Evolutionary conservation across 2,797 vertebrate species (phyloP).

Genomic region (Anguilla obscura): DNA sequence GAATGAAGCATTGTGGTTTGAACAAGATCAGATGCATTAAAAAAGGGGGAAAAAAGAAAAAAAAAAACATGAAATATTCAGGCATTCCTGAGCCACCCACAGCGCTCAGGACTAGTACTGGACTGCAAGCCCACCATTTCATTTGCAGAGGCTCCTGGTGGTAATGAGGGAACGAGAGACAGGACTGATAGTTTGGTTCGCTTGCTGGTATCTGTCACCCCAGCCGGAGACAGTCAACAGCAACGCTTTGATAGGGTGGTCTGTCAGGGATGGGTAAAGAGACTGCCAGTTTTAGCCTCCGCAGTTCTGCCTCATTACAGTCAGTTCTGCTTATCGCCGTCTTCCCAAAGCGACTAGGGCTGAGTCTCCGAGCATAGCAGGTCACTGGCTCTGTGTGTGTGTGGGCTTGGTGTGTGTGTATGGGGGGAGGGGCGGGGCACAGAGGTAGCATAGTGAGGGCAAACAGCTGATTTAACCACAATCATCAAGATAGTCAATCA

Average conservation of each 20-base stretch:
- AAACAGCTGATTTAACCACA: background rate
- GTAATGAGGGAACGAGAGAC: constrained; percentile 19
- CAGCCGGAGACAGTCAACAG: constrained; percentile 16
- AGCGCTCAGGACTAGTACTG: background rate
- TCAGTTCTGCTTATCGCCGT: background rate
- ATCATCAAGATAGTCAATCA: background rate
- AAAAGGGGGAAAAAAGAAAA: background rate
- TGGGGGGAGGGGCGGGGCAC: background rate
- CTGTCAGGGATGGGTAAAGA: background rate
- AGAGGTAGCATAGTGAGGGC: background rate
- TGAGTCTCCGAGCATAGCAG: constrained; percentile 9
- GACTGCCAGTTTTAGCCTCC: constrained; percentile 8
- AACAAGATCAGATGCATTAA: background rate
- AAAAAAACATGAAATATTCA: background rate
- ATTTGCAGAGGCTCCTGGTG: background rate
- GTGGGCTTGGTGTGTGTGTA: background rate
- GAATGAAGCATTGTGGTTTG: background rate
- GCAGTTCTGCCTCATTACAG: constrained; percentile 8
- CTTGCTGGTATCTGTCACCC: constrained; percentile 10
- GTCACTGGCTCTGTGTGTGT: constrained; percentile 13
- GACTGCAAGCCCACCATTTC: background rate
- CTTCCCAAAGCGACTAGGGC: background rate
- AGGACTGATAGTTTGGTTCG: background rate
- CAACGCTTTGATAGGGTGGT: constrained; percentile 18
- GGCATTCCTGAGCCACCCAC: background rate